Conservation (phyloP, 2,888 invertebrate species). For the Drosophila neotestacea region DNA sequence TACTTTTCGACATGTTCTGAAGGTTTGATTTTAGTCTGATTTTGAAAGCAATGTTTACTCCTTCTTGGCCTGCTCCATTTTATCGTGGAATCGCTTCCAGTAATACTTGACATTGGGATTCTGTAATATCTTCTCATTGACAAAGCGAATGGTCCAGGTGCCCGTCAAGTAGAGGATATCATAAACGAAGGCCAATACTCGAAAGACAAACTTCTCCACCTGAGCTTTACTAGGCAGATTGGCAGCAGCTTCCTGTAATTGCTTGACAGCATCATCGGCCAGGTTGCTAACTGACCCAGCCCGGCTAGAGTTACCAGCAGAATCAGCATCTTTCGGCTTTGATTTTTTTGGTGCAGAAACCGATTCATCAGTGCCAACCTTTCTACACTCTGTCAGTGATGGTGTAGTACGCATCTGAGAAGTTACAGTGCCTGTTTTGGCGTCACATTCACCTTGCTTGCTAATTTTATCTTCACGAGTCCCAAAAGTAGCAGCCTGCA, state of each 20-base stretch:
- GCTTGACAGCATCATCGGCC: constrained; percentile 51
- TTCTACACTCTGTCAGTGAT: constrained; percentile 15
- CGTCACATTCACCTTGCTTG: constrained; percentile 7
- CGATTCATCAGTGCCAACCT: constrained; percentile 30
- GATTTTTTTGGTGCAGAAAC: background rate
- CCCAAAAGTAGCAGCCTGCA: constrained; percentile 20
- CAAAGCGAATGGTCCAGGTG: constrained; percentile 56
- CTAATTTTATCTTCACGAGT: constrained; percentile 1
- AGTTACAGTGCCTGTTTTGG: constrained; percentile 23
- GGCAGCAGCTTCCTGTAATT: constrained; percentile 52
- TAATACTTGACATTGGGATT: constrained; percentile 66
- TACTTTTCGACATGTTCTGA: background rate
- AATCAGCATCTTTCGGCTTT: background rate
- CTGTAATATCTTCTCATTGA: constrained; percentile 64
- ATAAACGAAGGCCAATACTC: constrained; percentile 76
- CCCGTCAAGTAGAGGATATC: constrained; percentile 67
- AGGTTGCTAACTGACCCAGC: constrained; percentile 1
- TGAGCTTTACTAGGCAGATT: constrained; percentile 78
- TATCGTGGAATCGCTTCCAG: constrained; percentile 76
- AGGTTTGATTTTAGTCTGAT: constrained; percentile 1
- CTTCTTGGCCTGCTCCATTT: constrained; percentile 79
- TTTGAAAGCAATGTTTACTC: constrained; percentile 40
- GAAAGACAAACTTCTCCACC: constrained; percentile 79
- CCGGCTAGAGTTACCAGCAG: background rate
- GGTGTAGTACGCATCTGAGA: constrained; percentile 24